Base-by-base conservation (phyloP, 2,797 vertebrate species). In the Columba guinea region DNA sequence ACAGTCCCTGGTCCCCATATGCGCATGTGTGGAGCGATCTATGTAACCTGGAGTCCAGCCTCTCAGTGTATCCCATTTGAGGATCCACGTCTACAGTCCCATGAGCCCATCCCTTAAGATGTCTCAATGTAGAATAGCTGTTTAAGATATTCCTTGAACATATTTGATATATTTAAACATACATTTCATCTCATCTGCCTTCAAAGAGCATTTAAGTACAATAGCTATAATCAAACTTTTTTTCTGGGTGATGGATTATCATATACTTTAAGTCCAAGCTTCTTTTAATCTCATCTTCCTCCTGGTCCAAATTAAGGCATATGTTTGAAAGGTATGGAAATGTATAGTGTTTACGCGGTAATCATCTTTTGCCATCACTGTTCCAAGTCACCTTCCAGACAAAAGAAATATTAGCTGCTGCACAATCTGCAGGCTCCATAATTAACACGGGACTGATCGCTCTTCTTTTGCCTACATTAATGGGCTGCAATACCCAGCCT, bases 381-480 rank as follows among this genome's bases (percentile, higher is more conserved):
- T 62, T 76, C 87, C 55, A 79, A 95, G 67, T 83, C 82, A 93
- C 70, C 75, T 93, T 92, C 56, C 52, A 87, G 77, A 53, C 63
- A 76, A 87, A 92, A 90, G 88, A 94, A 78, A 32, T 69, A 84
- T 21, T 84, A 92, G 69, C 76, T 94, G 76, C 94, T 91, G 62
- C 91, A 81, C 0, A 2, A 91, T 90, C 76, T 80, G 49, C 49
- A 60, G 75, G 44, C 60, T 95, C 78, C 11, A 1, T 86, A 93
- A 94, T 95, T 96, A 94, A 68, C 53, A 53, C 34, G 44, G 76
- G 64, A 84, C 41, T 94, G 93, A 93, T 93, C 69, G 46, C 68
- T 87, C 24, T 82, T 93, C 62, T 13, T 17, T 87, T 26, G 48
- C 28, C 69, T 93, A 1, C 7, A 2, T 63, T 71, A 81, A 35